Percentiles rank a stretch among this genome's conserved stretches.
Conservation (phyloP, 1,140 invertebrate species). For the Orius insidiosus region DNA sequence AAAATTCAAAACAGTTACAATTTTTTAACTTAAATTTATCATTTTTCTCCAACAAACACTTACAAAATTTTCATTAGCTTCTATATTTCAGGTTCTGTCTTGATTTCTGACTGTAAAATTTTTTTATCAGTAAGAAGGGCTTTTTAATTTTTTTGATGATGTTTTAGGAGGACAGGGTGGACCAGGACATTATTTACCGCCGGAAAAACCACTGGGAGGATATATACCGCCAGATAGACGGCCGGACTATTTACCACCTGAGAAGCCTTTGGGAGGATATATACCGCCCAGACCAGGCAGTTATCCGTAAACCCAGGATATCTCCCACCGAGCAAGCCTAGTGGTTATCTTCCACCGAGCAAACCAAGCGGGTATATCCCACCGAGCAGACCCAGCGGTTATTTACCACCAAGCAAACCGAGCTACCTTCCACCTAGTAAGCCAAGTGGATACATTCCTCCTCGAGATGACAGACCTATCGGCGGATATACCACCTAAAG, state of each 20-base stretch:
- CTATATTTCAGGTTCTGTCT: neutral
- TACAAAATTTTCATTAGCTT: too few relatives aligned
- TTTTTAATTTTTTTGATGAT: neutral
- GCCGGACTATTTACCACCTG: neutral
- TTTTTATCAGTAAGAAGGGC: too few relatives aligned
- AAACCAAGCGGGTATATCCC: neutral
- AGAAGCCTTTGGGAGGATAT: neutral
- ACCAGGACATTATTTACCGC: slow-evolving; percentile 2
- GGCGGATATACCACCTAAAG: slow-evolving; percentile 6
- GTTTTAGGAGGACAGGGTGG: too few relatives aligned
- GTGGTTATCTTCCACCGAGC: neutral
- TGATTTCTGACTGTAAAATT: neutral
- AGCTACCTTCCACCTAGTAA: slow-evolving; percentile 5
- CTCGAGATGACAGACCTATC: slow-evolving; percentile 1
- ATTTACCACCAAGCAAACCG: slow-evolving; percentile 5
- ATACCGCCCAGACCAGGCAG: neutral
- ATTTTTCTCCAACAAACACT: too few relatives aligned
- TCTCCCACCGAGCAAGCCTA: too few relatives aligned
- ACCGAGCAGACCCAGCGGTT: slow-evolving; percentile 2
- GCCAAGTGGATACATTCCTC: slow-evolving; percentile 4
- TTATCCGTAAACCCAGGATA: too few relatives aligned
- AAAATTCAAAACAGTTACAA: too few relatives aligned
- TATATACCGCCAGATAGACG: slow-evolving; percentile 5
- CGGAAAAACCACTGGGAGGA: neutral
- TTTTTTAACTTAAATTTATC: too few relatives aligned